Evolutionary conservation across 2,888 invertebrate genomes (phyloP), one percentile per base, ranked within the genome.

Genomic region (Macaria liturata): DNA sequence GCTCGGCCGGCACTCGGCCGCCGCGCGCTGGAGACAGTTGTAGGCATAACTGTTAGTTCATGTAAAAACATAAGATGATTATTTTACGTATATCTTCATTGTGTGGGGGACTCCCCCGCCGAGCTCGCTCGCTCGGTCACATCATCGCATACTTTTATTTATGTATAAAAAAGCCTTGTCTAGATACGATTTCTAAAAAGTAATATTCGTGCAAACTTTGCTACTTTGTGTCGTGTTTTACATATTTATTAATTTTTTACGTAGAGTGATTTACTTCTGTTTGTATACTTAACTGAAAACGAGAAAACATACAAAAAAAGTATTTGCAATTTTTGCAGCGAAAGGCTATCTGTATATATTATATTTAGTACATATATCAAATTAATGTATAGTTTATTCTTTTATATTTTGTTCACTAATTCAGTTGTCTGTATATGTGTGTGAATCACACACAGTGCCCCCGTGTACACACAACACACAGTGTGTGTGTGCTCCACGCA

Each of bases 21-120:
- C 5, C 49, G 55, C 46, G 47, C 39, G 76, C 82, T 82, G 79
- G 75, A 76, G 78, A 83, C 81, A 80, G 84, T 88, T 90, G 84
- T 88, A 88, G 86, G 79, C 78, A 79, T 88, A 88, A 89, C 86
- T 88, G 89, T 89, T 89, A 90, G 90, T 89, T 89, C 87, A 87
- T 88, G 81, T 90, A 88, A 89, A 80, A 42, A 77, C 84, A 78
- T 91, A 90, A 86, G 89, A 88, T 85, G 82, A 87, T 88, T 90
- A 88, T 88, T 88, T 88, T 86, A 87, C 75, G 75, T 85, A 83
- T 87, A 81, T 81, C 81, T 79, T 86, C 84, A 42, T 84, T 78
- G 70, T 76, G 75, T 66, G 70, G 73, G 77, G 75, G 68, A 54
- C 45, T 49, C 30, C 49, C 50, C 34, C 42, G 49, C 49, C 32